These are phyloP conservation scores for Cygnus olor DNA, from an alignment of 2,797 vertebrate species.

Conservation along the genomic window DNA sequence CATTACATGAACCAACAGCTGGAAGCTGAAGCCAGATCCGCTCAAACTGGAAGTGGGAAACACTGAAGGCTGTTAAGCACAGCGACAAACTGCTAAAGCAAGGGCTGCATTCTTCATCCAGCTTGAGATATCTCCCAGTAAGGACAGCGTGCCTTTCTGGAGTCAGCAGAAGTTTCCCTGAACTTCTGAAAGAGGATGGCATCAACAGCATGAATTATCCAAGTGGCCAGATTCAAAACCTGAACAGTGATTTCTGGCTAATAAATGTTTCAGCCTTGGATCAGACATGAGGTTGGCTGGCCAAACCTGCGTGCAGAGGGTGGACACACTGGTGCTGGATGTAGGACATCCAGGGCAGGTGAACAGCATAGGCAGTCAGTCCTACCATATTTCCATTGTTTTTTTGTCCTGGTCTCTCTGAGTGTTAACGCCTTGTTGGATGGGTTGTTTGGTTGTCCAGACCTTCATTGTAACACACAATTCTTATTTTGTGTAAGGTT, in stretches of 20 bases:
- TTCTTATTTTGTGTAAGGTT: not conserved
- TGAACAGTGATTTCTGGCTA: not conserved
- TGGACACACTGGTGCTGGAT: not conserved
- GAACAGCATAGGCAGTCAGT: not conserved
- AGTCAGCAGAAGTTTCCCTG: not conserved
- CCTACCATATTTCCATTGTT: rapidly evolving
- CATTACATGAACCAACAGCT: constrained; percentile 24
- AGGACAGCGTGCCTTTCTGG: not conserved
- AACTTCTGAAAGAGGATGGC: not conserved
- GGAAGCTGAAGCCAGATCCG: not conserved
- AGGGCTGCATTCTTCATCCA: not conserved
- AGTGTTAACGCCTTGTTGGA: not conserved
- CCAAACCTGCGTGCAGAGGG: rapidly evolving
- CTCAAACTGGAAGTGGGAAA: not conserved
- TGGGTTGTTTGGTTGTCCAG: not conserved
- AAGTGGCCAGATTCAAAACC: rapidly evolving
- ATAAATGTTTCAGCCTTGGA: not conserved
- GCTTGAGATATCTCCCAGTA: not conserved
- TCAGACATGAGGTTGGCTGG: rapidly evolving
- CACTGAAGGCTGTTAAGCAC: not conserved
- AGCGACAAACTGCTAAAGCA: rapidly evolving
- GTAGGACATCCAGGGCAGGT: not conserved
- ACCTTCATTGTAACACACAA: rapidly evolving
- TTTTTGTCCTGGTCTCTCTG: not conserved
- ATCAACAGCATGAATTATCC: not conserved